Evolutionary conservation across 2,113 vertebrate species (phyloP), one percentile per base, ranked within the genome.

Genomic region (Piaya cayana): DNA sequence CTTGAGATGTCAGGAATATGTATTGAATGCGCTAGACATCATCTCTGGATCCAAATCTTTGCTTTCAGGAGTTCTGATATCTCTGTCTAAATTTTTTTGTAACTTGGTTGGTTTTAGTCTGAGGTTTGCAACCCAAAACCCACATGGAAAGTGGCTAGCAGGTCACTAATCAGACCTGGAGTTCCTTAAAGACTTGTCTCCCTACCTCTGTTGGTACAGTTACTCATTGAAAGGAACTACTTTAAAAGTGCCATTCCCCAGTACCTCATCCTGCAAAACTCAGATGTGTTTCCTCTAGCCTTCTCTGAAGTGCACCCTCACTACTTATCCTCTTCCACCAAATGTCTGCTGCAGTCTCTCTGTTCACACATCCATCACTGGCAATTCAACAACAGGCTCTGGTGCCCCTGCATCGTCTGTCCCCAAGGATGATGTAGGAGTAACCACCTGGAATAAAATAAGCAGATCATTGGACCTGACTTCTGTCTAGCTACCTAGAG

Each of bases 331-430:
- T 64, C 11, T 60, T 75, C 22, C 32, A 55, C 64, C 50, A 47
- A 27, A 64, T 9, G 2, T 62, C 67, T 0, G 0, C 36, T 2
- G 4, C 17, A 12, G 8, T 81, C 25, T 63, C 32, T 22, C 56
- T 62, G 60, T 56, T 77, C 7, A 6, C 20, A 8, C 1, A 0
- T 32, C 30, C 12, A 8, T 32, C 30, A 30, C 19, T 0, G 0
- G 63, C n/a, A 52, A 2, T 50, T 36, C 0, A 0, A 9, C 21
- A 5, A 5, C 37, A 67, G 49, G 23, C 23, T 68, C n/a, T 60
- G 36, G 5, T 82, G 30, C 29, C 59, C n/a, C 27, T 4, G 1
- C 2, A 3, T 5, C 2, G 0, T 69, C 22, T 62, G 29, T 67
- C 29, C 9, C 18, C 21, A 49, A 4, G 56, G 56, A 19, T 29